phyloP scores from a whole-genome alignment of 2,797 vertebrate genomes.

The Megaceryle alcyon region DNA sequence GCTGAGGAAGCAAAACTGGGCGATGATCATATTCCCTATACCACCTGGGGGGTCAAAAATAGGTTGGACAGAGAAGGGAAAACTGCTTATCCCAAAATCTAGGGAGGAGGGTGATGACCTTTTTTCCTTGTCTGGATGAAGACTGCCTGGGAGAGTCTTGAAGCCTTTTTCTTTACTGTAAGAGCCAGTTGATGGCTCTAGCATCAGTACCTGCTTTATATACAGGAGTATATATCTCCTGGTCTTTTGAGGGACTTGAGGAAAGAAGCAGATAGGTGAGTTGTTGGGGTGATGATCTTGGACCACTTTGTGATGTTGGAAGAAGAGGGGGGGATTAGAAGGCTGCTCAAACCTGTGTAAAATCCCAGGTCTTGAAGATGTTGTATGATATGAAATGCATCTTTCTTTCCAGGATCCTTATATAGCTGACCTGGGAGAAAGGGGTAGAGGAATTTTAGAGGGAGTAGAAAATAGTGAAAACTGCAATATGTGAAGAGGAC shows the following conservation, averaged over 20 bases:
- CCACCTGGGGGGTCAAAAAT: neutral
- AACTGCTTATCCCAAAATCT: neutral
- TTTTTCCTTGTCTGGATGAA: neutral
- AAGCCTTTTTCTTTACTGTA: neutral
- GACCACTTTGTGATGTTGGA: neutral
- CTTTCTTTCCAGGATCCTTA: neutral
- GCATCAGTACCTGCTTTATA: neutral
- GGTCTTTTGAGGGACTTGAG: neutral
- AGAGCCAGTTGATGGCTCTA: neutral
- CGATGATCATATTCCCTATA: accelerated
- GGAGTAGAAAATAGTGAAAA: neutral
- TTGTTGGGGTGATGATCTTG: neutral
- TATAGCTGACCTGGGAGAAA: neutral
- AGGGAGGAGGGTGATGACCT: neutral
- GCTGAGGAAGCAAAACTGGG: neutral
- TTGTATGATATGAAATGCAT: neutral
- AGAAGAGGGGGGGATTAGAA: neutral
- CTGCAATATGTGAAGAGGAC: neutral
- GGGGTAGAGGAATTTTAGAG: neutral
- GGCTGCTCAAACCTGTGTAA: neutral
- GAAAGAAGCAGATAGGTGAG: neutral
- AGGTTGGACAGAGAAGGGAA: neutral
- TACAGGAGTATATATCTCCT: accelerated
- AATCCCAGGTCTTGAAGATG: neutral
- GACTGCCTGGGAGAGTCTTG: neutral